A percentile compares a stretch with the other conserved stretches of the same genome.
Conservation (phyloP, 2,797 vertebrate species). For the Alfaro cultratus region DNA sequence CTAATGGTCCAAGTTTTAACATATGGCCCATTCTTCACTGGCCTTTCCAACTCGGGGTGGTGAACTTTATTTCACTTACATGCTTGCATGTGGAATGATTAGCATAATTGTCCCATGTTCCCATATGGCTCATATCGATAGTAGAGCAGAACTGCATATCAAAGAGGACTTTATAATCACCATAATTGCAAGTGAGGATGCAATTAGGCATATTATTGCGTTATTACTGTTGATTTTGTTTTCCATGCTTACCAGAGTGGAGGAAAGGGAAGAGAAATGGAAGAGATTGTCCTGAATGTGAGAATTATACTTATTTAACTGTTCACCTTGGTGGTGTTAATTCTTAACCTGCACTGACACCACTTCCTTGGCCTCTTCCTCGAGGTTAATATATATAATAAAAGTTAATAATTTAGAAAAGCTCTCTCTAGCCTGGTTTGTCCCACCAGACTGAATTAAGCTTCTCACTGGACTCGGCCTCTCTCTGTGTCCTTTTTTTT, state of each 20-base stretch:
- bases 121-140: constrained; percentile 77
- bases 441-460: constrained; percentile 72
- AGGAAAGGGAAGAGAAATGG: constrained; percentile 43
- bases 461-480: constrained; percentile 50
- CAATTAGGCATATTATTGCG: constrained; percentile 79
- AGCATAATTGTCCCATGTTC: constrained; percentile 75
- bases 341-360: constrained; percentile 74
- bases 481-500: constrained; percentile 50
- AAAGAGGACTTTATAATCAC: constrained; percentile 78
- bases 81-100: constrained; percentile 71
- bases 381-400: constrained; percentile 80
- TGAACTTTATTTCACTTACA: constrained; percentile 78
- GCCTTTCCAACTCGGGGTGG: constrained; percentile 60
- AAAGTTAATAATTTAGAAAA: constrained; percentile 75
- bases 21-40: constrained; percentile 45
- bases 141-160: constrained; percentile 70
- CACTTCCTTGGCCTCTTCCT: constrained; percentile 69
- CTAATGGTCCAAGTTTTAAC: constrained; percentile 49
- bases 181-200: constrained; percentile 80
- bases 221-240: constrained; percentile 76
- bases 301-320: constrained; percentile 54
- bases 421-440: constrained; percentile 54
- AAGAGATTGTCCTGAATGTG: constrained; percentile 28
- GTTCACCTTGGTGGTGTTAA: constrained; percentile 66
- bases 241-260: constrained; percentile 52